A percentile compares a stretch with the other conserved stretches of the same genome.
Conservation (phyloP, 2,888 invertebrate species). For the Dolichopus griseipennis region DNA sequence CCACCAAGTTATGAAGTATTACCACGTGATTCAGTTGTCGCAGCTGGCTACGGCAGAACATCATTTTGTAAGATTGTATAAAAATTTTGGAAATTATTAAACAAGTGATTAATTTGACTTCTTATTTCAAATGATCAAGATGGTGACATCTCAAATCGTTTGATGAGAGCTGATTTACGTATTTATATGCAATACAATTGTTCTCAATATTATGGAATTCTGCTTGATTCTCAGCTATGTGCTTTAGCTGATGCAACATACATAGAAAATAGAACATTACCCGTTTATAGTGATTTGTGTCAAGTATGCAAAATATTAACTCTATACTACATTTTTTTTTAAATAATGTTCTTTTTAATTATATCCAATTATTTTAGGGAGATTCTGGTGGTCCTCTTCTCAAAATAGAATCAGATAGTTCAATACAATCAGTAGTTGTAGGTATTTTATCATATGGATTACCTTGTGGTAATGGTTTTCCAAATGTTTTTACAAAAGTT, state of each 20-base stretch:
- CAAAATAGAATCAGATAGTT: conserved; percentile 32
- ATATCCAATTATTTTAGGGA: conserved; percentile 22
- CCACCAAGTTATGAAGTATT: not conserved
- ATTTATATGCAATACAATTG: conserved; percentile 33
- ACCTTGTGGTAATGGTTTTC: conserved; percentile 37
- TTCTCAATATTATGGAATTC: not conserved
- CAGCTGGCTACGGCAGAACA: conserved; percentile 42
- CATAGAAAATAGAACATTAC: conserved; percentile 34
- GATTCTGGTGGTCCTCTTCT: conserved; percentile 42
- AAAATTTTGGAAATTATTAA: not conserved
- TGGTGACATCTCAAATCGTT: conserved; percentile 34
- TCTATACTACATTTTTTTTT: not conserved
- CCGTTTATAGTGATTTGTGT: conserved; percentile 38
- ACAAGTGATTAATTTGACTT: too few species aligned
- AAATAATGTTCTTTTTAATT: too few species aligned
- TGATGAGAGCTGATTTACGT: conserved; percentile 40
- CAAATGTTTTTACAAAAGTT: conserved; percentile 39
- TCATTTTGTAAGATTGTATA: conserved; percentile 24
- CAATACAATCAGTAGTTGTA: conserved; percentile 38
- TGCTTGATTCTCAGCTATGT: not conserved
- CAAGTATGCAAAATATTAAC: conserved; percentile 26
- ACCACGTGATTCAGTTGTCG: conserved; percentile 28
- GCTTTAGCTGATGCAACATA: conserved; percentile 21
- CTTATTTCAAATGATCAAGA: conserved; percentile 11
- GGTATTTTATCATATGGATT: conserved; percentile 42